phyloP scores from a whole-genome alignment of 2,888 invertebrate genomes.

The Chymomyza amoena region DNA sequence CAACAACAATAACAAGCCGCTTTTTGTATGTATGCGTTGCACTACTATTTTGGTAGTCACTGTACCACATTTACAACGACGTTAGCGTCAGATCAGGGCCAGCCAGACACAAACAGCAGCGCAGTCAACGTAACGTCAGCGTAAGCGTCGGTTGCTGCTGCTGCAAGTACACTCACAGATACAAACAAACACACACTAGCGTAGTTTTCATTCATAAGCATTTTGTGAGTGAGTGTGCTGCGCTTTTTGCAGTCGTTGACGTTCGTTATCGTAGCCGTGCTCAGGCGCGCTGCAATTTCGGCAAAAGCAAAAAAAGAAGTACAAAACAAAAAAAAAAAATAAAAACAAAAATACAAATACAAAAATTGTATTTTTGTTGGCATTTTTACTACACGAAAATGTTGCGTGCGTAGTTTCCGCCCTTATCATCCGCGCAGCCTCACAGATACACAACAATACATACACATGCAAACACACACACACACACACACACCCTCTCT shows the following conservation, averaged over 20 bases:
- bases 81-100: slow-evolving; percentile 27
- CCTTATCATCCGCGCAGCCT: slow-evolving; percentile 44
- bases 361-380: slow-evolving; percentile 30
- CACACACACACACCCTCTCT: slow-evolving; percentile 12
- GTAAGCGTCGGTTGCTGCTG: slow-evolving; percentile 1
- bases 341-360: not conserved
- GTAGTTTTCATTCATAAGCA: slow-evolving; percentile 56
- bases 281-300: slow-evolving; percentile 5
- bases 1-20: not conserved
- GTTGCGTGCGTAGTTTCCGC: slow-evolving; percentile 57
- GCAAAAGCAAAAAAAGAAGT: not conserved
- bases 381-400: slow-evolving; percentile 21
- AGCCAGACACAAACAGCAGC: slow-evolving; percentile 29
- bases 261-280: not conserved
- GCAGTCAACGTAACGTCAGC: not conserved
- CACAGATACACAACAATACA: slow-evolving; percentile 17
- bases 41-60: slow-evolving; percentile 61
- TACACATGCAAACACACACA: slow-evolving; percentile 1
- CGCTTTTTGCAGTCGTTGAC: not conserved
- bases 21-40: not conserved
- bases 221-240: not conserved
- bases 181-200: slow-evolving; percentile 27
- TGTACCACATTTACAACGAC: slow-evolving; percentile 60
- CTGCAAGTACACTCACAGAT: slow-evolving; percentile 5
- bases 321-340: not conserved